Base-by-base conservation (phyloP, 1,140 invertebrate species). In the Pseudachorutes palmiensis region DNA sequence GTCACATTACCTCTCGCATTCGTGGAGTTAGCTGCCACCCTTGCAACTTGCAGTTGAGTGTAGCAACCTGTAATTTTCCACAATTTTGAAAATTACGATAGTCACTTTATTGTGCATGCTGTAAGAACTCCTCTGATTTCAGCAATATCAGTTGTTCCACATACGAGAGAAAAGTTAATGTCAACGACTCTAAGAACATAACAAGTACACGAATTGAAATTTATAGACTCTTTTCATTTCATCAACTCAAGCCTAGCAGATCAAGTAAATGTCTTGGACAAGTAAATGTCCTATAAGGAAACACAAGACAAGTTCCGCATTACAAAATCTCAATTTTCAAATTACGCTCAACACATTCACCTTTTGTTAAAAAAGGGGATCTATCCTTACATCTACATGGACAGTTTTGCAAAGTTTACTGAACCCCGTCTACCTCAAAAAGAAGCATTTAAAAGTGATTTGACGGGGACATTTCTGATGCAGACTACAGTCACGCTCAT, bases 361-460 rank as follows among this genome's bases (percentile, higher is more conserved):
- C 31, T 60, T 9, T 22, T 60, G 12, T 32, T 60, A 9, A 3
- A 26, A 9, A 60, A 60, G 24, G 58, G 58, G 22, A 32, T 60
- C 14, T 60, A 60, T 22, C 58, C 58, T 5, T 60, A 60, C 58
- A 60, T 9, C 14, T 60, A 60, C 29, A 60, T 60, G 58, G 22
- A 3, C 14, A 32, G 22, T 31, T 60, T 60, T 30, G 58, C 26
- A 5, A 26, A 30, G 58, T 60, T 60, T 60, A 14, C 3, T 12
- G 58, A 60, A 14, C 24, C 2, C 24, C 3, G 29, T 2, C 58
- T 60, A 29, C 76, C 77, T 1, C 32, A 63, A 5, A 72, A 66
- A 28, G 67, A 71, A 69, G 62, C 19, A 12, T 77, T 77, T 60
- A 69, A 69, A 64, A 72, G 67, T 64, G 29, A 49, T 1, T 59